Conservation (phyloP, 2,113 vertebrate species). For the Acrocephalus kingi region DNA sequence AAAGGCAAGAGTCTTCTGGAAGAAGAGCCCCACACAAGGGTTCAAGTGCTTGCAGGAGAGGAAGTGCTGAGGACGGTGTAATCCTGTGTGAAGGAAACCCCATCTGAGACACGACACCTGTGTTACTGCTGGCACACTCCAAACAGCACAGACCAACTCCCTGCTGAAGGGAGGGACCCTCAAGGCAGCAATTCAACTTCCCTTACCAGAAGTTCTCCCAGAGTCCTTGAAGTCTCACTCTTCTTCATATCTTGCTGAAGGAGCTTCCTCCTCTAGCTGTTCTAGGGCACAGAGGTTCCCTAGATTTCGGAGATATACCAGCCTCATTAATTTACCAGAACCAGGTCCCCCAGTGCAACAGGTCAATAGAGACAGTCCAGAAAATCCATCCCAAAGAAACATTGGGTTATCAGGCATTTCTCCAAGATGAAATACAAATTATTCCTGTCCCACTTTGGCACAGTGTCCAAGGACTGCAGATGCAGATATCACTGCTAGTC, state of each 20-base stretch:
- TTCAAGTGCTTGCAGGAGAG: neutral
- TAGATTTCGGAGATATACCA: neutral
- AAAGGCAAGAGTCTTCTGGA: neutral
- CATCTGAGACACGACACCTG: neutral
- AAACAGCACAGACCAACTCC: neutral
- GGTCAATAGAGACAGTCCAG: neutral
- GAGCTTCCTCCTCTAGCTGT: neutral
- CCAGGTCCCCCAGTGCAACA: neutral
- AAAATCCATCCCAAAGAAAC: neutral
- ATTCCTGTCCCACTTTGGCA: neutral
- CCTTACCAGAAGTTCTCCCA: neutral
- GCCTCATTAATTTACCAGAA: neutral
- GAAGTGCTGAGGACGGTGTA: neutral
- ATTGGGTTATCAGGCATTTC: neutral
- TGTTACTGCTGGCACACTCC: neutral
- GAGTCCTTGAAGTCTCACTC: neutral
- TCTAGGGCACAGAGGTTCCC: neutral
- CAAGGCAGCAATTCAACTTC: neutral
- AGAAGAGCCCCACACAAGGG: rapidly evolving
- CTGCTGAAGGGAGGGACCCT: rapidly evolving
- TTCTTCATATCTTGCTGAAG: neutral
- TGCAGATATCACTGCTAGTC: neutral
- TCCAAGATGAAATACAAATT: neutral
- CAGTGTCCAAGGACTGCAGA: neutral
- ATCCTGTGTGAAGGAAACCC: neutral